A percentile compares a stretch with the other conserved stretches of the same genome.
Conservation (phyloP, 2,797 vertebrate species). For the Rhinella marina region DNA sequence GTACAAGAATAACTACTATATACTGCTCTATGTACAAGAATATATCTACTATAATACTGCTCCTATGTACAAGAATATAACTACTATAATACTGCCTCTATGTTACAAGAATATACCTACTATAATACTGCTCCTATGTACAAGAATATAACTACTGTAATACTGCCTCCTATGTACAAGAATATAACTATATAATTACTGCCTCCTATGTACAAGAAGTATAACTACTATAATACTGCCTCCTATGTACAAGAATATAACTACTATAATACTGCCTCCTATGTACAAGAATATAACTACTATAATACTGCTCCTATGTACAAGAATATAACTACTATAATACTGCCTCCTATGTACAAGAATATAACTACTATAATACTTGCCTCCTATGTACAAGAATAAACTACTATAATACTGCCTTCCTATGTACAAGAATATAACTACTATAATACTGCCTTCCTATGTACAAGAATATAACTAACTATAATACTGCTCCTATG, state of each 20-base stretch:
- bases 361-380: no score
- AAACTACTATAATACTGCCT: neutral
- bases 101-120: constrained; percentile 13
- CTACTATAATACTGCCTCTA: neutral
- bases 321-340: no score
- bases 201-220: neutral
- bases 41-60: neutral
- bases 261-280: no score
- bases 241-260: no score
- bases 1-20: constrained; percentile 12
- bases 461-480: neutral
- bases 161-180: neutral
- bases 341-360: no score
- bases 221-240: neutral
- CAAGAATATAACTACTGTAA: constrained; percentile 12
- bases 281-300: no score
- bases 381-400: no score
- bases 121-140: constrained; percentile 4
- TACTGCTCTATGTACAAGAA: neutral
- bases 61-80: neutral
- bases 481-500: neutral
- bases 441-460: no score
- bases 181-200: neutral
- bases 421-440: no score
- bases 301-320: no score